A percentile compares a stretch with the other conserved stretches of the same genome.
phyloP scores from a whole-genome alignment of 2,113 vertebrate species.

The Barnardius zonarius region DNA sequence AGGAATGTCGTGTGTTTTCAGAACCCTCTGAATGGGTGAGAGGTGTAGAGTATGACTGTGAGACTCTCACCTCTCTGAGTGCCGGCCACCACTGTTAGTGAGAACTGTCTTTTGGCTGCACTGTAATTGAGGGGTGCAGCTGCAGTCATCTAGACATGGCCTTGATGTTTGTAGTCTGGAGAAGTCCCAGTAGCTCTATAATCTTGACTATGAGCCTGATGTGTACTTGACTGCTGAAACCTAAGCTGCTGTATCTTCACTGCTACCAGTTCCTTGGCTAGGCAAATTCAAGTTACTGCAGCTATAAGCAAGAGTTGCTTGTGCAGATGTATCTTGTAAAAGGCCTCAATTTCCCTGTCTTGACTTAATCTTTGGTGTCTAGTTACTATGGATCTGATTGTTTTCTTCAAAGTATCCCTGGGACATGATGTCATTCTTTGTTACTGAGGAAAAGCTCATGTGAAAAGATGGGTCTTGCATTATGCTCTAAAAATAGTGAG shows the following conservation, averaged over 20 bases:
- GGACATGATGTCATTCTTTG: conserved; percentile 10
- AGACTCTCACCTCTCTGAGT: rapidly evolving
- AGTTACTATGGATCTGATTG: not conserved
- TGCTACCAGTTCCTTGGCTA: not conserved
- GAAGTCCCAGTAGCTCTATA: not conserved
- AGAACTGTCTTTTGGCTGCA: not conserved
- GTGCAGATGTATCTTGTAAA: not conserved
- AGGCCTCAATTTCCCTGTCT: not conserved
- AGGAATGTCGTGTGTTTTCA: not conserved
- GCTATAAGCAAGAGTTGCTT: not conserved
- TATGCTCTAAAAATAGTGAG: conserved; percentile 40
- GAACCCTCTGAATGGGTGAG: not conserved
- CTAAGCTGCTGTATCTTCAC: not conserved
- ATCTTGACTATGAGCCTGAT: not conserved
- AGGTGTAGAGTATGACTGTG: not conserved
- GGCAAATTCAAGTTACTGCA: not conserved
- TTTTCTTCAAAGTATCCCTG: not conserved
- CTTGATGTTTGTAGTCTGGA: not conserved
- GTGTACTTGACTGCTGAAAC: not conserved
- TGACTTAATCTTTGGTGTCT: not conserved
- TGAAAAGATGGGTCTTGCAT: conserved; percentile 31
- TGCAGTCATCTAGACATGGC: not conserved
- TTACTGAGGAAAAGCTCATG: conserved; percentile 3
- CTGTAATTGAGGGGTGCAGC: not conserved
- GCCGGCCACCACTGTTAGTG: no score